Base-by-base conservation (phyloP, 2,797 vertebrate genomes). In the Sebastiscus albofasciatus region DNA sequence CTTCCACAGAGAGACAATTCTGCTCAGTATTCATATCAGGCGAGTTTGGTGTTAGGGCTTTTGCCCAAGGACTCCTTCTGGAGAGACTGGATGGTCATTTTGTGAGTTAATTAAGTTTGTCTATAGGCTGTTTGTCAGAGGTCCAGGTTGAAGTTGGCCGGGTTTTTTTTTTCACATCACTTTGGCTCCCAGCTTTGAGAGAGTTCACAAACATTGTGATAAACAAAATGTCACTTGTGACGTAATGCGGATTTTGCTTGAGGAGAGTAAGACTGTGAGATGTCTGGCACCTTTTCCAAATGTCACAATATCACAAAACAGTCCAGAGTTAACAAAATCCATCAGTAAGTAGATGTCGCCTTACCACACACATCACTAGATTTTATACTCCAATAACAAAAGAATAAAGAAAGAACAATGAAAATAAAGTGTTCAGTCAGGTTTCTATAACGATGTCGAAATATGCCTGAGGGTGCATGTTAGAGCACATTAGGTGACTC, bases 201-300 rank as follows among this genome's bases (percentile, higher is more conserved):
- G n/a, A 73, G 16, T 70, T 75, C 39, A 72, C 56, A 81, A 55
- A 78, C 20, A 66, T 24, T 72, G 54, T 64, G 73, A 83, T 76
- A 65, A 86, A 86, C 65, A 88, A 83, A 89, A 90, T 89, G 80
- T 61, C 80, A 91, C 4, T 72, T 73, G 62, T 87, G 68, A 89
- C 8, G 16, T 55, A 42, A 70, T 24, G 9, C 0, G 6, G 12
- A 56, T 66, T 76, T 69, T 75, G 61, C 71, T 72, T n/a, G 55
- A 84, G 54, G 27, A 65, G 33, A 61, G 26, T 16, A 29, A 24
- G 33, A 36, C 18, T 27, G n/a, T 34, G 34, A 27, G 33, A 39
- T 22, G 22, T 8, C 60, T 52, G 31, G 29, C 34, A 68, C 18
- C 12, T 22, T 80, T 78, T 60, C 29, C 5, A 86, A 88, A 93